A percentile compares a stretch with the other conserved stretches of the same genome.
Evolutionary conservation across 2,113 vertebrate species (phyloP).

Genomic region (Charadrius vociferus): DNA sequence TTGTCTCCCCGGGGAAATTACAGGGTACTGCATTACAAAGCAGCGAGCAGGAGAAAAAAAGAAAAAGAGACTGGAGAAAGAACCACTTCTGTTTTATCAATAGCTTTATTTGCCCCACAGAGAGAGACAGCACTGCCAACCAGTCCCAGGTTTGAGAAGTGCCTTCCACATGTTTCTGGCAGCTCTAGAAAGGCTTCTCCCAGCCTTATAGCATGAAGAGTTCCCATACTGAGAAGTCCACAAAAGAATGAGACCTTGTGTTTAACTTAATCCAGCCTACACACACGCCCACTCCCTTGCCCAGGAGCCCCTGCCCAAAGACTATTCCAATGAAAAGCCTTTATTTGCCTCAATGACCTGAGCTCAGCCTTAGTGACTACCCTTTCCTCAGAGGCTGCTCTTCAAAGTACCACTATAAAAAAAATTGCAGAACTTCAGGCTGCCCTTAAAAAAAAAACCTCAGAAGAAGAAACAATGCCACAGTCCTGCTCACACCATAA

Average conservation of each 20-base stretch:
- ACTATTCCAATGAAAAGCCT: not conserved
- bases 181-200: not conserved
- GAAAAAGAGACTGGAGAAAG: not conserved
- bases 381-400: not conserved
- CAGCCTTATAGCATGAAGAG: not conserved
- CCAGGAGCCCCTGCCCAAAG: not conserved
- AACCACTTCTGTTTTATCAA: not conserved
- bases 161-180: not conserved
- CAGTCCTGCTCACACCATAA: not conserved
- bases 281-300: not conserved
- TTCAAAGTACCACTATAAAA: not conserved
- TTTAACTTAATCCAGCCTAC: not conserved
- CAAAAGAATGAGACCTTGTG: not conserved
- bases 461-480: not conserved
- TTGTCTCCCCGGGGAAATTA: slow-evolving; percentile 22
- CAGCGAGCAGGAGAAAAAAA: not conserved
- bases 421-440: not conserved
- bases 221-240: not conserved
- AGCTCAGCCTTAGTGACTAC: not conserved
- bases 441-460: not conserved
- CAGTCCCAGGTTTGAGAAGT: not conserved
- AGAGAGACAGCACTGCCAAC: not conserved
- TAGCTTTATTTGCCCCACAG: not conserved
- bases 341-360: not conserved
- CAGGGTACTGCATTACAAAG: not conserved